phyloP scores from a whole-genome alignment of 2,888 invertebrate species.

The Napeogenes sylphis region DNA sequence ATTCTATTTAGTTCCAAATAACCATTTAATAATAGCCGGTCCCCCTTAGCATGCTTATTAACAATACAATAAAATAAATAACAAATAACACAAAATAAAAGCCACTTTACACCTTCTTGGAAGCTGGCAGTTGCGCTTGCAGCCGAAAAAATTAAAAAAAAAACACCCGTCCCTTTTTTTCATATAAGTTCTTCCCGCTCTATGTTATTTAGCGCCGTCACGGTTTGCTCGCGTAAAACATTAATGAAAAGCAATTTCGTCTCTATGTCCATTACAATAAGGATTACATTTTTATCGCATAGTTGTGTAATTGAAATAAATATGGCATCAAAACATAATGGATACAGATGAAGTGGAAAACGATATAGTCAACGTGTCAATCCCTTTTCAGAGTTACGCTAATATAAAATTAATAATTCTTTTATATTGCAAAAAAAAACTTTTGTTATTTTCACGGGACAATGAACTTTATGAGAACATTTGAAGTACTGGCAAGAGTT shows the following conservation, averaged over 20 bases:
- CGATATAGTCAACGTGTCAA: constrained; percentile 69
- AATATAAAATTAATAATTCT: constrained; percentile 73
- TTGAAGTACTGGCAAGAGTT: constrained; percentile 29
- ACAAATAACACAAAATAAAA: constrained; percentile 67
- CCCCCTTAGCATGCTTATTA: constrained; percentile 74
- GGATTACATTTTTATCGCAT: constrained; percentile 13
- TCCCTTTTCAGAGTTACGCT: constrained; percentile 67
- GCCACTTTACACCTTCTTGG: constrained; percentile 77
- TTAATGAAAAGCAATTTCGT: constrained; percentile 11
- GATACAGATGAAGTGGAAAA: constrained; percentile 72
- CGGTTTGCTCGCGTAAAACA: constrained; percentile 21
- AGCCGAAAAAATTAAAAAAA: constrained; percentile 51
- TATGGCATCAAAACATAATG: constrained; percentile 53
- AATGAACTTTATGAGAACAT: constrained; percentile 37
- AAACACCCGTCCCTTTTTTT: constrained; percentile 41
- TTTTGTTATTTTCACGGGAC: constrained; percentile 40
- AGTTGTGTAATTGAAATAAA: constrained; percentile 27
- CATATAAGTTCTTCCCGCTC: constrained; percentile 47
- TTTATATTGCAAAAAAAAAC: constrained; percentile 39
- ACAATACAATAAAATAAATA: constrained; percentile 78
- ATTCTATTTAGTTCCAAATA: constrained; percentile 78
- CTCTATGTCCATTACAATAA: neutral
- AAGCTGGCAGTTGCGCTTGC: constrained; percentile 65
- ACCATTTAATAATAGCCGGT: constrained; percentile 73
- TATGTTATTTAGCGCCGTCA: constrained; percentile 47